Evolutionary conservation across 2,113 vertebrate genomes (phyloP).

Genomic region (Rhea americana): DNA sequence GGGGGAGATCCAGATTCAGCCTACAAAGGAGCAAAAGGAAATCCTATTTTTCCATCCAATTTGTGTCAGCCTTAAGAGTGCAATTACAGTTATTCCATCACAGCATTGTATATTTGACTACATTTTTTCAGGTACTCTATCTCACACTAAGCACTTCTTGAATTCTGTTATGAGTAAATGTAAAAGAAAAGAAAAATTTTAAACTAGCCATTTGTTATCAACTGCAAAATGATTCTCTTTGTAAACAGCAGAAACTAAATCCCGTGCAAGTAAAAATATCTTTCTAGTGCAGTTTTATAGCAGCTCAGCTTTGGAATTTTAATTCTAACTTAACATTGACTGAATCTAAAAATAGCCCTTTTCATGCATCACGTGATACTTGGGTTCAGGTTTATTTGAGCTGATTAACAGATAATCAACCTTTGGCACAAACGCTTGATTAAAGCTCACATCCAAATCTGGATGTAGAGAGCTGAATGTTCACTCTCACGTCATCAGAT

Average conservation of each 20-base stretch:
- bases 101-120: background rate
- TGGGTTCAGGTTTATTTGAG: constrained; percentile 54
- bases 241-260: constrained; percentile 61
- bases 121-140: background rate
- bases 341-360: constrained; percentile 67
- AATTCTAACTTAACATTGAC: constrained; percentile 5
- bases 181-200: constrained; percentile 27
- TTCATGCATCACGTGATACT: constrained; percentile 42
- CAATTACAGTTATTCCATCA: background rate
- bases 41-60: background rate
- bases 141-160: background rate
- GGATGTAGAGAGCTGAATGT: background rate
- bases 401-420: constrained; percentile 59
- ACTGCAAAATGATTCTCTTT: constrained; percentile 66
- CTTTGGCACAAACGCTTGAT: constrained; percentile 57
- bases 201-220: constrained; percentile 56
- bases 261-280: constrained; percentile 51
- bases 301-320: constrained; percentile 52
- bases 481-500: background rate
- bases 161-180: background rate
- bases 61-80: background rate
- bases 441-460: constrained; percentile 57
- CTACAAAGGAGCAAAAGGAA: constrained; percentile 8
- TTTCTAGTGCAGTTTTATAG: constrained; percentile 38
- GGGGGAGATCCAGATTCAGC: background rate